Evolutionary conservation across 2,113 vertebrate genomes (phyloP).

Genomic region (Macroglossus sobrinus): DNA sequence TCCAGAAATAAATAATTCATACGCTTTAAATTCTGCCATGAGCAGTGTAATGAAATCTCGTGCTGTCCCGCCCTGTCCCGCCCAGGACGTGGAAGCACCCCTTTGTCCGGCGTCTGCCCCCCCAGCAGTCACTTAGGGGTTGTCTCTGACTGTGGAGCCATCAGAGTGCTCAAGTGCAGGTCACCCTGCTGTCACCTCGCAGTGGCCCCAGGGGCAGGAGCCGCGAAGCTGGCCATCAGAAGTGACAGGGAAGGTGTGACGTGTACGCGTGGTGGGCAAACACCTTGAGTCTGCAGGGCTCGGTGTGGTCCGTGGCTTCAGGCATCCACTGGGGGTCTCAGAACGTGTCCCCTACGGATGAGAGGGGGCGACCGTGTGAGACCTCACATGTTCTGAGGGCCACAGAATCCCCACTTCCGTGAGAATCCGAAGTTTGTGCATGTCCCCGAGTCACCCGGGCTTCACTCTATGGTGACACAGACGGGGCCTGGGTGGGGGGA

Average conservation of each 20-base stretch:
- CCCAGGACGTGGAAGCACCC: not conserved
- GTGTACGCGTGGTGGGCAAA: not conserved
- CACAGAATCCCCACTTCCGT: accelerated
- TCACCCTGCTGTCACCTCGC: accelerated
- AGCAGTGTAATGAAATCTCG: not conserved
- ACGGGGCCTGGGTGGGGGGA: not conserved
- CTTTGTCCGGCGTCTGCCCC: not conserved
- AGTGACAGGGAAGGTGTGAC: not conserved
- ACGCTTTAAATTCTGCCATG: not conserved
- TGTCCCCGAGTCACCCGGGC: no score
- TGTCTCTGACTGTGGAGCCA: no score
- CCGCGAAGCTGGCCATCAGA: not conserved
- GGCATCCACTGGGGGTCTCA: not conserved
- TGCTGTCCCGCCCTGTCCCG: not conserved
- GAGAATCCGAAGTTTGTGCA: not conserved
- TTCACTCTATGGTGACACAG: not conserved
- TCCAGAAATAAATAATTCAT: not conserved
- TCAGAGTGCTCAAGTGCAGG: not conserved
- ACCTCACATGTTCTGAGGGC: accelerated
- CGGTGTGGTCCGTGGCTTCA: not conserved
- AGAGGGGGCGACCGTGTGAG: not conserved
- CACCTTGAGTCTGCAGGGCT: not conserved
- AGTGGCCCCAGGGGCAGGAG: not conserved
- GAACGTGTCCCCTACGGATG: no score
- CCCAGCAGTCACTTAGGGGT: not conserved